Evolutionary conservation across 2,888 invertebrate species (phyloP).

Genomic region (Amblyjoppa fuscipennis): DNA sequence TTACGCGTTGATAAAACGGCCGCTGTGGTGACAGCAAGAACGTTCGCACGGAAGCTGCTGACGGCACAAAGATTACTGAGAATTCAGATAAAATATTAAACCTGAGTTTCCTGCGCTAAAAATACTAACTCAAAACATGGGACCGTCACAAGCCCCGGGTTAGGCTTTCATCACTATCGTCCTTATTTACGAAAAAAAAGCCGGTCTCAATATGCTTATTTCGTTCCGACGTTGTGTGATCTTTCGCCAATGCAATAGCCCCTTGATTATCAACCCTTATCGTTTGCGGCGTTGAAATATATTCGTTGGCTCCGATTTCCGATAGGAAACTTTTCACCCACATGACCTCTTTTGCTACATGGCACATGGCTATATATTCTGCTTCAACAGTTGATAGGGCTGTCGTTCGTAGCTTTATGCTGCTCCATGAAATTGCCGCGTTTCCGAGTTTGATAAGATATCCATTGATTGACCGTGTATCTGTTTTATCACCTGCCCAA

Average conservation of each 20-base stretch:
- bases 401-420: not conserved
- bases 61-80: no score
- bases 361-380: constrained; percentile 17
- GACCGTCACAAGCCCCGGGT: no score
- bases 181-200: no score
- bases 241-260: constrained; percentile 9
- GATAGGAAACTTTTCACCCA: constrained; percentile 15
- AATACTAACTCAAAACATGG: no score
- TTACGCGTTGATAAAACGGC: no score
- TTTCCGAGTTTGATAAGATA: constrained; percentile 12
- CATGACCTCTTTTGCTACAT: constrained; percentile 4
- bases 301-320: constrained; percentile 26
- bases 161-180: no score
- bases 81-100: no score
- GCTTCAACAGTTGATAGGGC: constrained; percentile 19
- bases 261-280: constrained; percentile 27
- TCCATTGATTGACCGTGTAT: constrained; percentile 10
- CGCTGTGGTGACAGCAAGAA: no score
- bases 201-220: no score
- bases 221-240: not conserved
- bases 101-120: no score
- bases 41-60: no score
- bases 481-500: constrained; percentile 15
- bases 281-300: constrained; percentile 29
- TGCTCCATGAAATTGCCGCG: constrained; percentile 14